Conservation (phyloP, 2,113 vertebrate genomes). For the Catagonus wagneri region DNA sequence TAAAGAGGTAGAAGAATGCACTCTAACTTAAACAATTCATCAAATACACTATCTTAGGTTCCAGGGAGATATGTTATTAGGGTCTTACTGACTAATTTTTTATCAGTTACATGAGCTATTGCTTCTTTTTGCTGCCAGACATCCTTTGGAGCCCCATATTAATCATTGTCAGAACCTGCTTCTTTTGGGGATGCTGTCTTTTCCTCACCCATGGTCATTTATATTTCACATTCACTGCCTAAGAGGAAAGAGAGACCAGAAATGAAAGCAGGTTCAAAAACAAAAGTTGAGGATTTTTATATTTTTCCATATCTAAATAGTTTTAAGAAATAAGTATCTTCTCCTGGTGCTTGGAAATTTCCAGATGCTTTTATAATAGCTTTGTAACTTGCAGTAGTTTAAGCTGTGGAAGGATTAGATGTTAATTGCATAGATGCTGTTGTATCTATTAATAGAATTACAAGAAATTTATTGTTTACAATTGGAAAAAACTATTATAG, state of each 20-base stretch:
- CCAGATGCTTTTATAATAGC: slow-evolving; percentile 39
- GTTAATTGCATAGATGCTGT: not conserved
- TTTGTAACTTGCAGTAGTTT: not conserved
- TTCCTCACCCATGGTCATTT: slow-evolving; percentile 3
- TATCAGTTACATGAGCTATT: slow-evolving; percentile 53
- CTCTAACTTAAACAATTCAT: slow-evolving; percentile 52
- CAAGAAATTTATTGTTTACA: not conserved
- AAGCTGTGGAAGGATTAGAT: slow-evolving; percentile 22
- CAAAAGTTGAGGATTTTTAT: slow-evolving; percentile 42
- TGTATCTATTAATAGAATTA: not conserved
- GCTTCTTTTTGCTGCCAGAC: slow-evolving; percentile 64
- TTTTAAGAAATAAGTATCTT: slow-evolving; percentile 55
- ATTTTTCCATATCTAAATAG: slow-evolving; percentile 32
- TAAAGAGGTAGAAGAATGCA: slow-evolving; percentile 28
- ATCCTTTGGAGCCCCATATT: slow-evolving; percentile 63
- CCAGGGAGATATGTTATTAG: not conserved
- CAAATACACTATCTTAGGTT: not conserved
- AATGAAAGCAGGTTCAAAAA: slow-evolving; percentile 54
- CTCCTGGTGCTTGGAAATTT: slow-evolving; percentile 31
- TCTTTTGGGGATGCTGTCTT: slow-evolving; percentile 42
- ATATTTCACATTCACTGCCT: slow-evolving; percentile 1
- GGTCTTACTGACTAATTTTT: slow-evolving; percentile 50
- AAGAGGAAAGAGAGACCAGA: not conserved
- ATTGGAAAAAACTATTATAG: slow-evolving; percentile 9
- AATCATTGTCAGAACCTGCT: slow-evolving; percentile 51